A percentile compares a stretch with the other conserved stretches of the same genome.
phyloP scores from a whole-genome alignment of 1,140 invertebrate species.

The Watersipora subatra region DNA sequence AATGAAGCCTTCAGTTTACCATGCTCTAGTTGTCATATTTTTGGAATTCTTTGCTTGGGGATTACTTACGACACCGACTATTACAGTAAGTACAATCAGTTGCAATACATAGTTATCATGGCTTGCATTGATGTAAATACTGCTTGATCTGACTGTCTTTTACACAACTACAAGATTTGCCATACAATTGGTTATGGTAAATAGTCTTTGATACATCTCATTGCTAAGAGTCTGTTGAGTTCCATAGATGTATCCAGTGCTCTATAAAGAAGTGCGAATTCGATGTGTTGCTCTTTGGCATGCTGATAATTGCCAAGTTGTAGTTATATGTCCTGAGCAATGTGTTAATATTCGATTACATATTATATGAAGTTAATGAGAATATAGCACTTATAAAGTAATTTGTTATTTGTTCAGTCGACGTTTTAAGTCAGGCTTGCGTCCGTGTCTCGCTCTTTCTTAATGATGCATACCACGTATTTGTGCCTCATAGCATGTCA shows the following conservation, averaged over 20 bases:
- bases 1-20: conserved; percentile 73
- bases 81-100: conserved; percentile 71
- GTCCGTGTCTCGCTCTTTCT: background rate
- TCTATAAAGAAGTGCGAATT: conserved; percentile 6
- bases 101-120: background rate
- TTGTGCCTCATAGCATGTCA: background rate
- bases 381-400: background rate
- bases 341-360: background rate
- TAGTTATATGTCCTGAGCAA: no score
- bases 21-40: conserved; percentile 96
- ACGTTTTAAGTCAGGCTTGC: background rate
- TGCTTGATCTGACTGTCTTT: background rate
- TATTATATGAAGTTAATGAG: background rate
- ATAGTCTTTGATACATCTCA: background rate
- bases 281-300: no score
- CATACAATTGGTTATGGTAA: background rate
- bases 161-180: conserved; percentile 5
- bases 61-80: conserved; percentile 90
- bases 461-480: background rate
- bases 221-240: conserved; percentile 1
- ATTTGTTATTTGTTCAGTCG: background rate
- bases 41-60: conserved; percentile 99
- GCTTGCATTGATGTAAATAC: background rate
- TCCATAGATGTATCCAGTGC: background rate
- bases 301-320: no score